A percentile compares a stretch with the other conserved stretches of the same genome.
phyloP scores from a whole-genome alignment of 2,113 vertebrate species.

The Puffinus mauretanicus region DNA sequence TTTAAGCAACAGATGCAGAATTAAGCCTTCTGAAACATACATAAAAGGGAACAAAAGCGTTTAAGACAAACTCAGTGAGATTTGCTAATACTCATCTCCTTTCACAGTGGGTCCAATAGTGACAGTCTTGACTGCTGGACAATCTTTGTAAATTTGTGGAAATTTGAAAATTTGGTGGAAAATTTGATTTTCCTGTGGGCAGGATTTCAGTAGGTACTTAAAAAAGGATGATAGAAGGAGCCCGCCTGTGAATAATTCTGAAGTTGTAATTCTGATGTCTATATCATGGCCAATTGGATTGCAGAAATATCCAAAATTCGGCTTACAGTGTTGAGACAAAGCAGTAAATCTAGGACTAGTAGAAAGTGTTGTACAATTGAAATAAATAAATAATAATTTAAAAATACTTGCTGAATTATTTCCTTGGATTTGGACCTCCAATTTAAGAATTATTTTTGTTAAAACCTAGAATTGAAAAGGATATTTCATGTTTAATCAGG shows the following conservation, averaged over 20 bases:
- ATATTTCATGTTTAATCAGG: not conserved
- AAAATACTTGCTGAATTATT: not conserved
- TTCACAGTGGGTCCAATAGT: not conserved
- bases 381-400: not conserved
- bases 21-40: not conserved
- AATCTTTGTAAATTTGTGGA: not conserved
- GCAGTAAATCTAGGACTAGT: not conserved
- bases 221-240: not conserved
- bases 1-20: not conserved
- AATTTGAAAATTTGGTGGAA: not conserved
- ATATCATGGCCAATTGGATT: not conserved
- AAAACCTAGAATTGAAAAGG: not conserved
- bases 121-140: not conserved
- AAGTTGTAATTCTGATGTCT: not conserved
- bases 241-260: not conserved
- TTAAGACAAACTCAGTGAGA: not conserved
- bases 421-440: not conserved
- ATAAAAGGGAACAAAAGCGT: not conserved
- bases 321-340: not conserved
- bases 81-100: not conserved
- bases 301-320: not conserved
- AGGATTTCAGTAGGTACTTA: not conserved
- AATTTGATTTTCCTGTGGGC: not conserved
- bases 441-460: not conserved
- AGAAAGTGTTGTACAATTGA: not conserved